A percentile compares a stretch with the other conserved stretches of the same genome.
Conservation (phyloP, 92 coral and sea anemone species). For the Virgularia gustaviana region DNA sequence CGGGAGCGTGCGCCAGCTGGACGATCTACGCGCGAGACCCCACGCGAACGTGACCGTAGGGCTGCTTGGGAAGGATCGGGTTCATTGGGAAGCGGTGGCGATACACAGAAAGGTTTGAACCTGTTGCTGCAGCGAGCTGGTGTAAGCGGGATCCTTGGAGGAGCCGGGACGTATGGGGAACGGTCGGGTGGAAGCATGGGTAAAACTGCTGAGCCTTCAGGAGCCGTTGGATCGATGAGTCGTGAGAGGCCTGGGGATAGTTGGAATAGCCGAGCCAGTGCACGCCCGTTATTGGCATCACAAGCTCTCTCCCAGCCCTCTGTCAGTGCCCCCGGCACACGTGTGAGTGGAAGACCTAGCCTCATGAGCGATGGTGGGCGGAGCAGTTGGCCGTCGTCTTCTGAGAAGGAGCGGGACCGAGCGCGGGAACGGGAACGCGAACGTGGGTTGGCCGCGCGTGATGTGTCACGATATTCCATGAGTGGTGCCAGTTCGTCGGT, state of each 20-base stretch:
- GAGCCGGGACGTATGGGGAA: slow-evolving; percentile 50
- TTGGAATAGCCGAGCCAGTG: slow-evolving; percentile 70
- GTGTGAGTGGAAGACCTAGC: slow-evolving; percentile 59
- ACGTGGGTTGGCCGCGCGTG: slow-evolving; percentile 64
- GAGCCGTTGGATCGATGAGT: slow-evolving; percentile 46
- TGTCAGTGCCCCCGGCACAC: slow-evolving; percentile 40
- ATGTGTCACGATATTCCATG: slow-evolving; percentile 24
- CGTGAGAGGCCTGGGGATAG: slow-evolving; percentile 84
- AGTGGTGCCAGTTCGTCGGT: slow-evolving; percentile 33
- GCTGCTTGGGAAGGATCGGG: slow-evolving; percentile 52
- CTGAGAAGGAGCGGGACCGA: slow-evolving; percentile 72
- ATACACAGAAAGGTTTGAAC: slow-evolving; percentile 92
- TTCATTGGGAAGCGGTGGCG: slow-evolving; percentile 59
- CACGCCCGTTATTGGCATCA: slow-evolving; percentile 63
- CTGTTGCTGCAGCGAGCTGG: slow-evolving; percentile 95
- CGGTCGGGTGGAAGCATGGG: slow-evolving; percentile 40
- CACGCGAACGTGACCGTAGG: slow-evolving; percentile 57
- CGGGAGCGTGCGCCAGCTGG: slow-evolving; percentile 78
- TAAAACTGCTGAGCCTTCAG: slow-evolving; percentile 56
- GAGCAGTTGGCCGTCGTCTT: slow-evolving; percentile 62
- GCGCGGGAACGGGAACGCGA: slow-evolving; percentile 77
- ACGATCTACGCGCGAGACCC: slow-evolving; percentile 52
- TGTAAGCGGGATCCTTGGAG: slow-evolving; percentile 89
- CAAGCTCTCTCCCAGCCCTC: slow-evolving; percentile 58
- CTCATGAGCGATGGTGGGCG: slow-evolving; percentile 64